phyloP scores from a whole-genome alignment of 2,797 vertebrate genomes.

The Alectoris magna region DNA sequence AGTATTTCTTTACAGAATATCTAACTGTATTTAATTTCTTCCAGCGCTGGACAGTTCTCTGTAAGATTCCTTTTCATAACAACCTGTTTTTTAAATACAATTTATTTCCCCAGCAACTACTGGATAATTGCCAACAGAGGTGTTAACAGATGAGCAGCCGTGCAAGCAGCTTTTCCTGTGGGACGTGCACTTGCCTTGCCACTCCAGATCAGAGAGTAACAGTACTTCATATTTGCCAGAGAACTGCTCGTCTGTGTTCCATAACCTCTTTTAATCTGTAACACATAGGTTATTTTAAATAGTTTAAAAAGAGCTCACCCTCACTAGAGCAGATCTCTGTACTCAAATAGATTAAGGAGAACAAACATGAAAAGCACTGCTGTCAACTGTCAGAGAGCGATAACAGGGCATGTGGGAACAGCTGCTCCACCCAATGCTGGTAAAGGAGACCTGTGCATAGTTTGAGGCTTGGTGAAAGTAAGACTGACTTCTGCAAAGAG shows the following conservation, averaged over 20 bases:
- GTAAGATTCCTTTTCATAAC: background rate
- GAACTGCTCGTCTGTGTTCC: background rate
- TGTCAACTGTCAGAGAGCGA: slow-evolving; percentile 19
- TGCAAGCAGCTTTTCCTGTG: background rate
- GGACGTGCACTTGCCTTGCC: slow-evolving; percentile 21
- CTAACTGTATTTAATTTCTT: background rate
- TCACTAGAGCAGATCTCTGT: slow-evolving; percentile 41
- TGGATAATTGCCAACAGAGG: slow-evolving; percentile 23
- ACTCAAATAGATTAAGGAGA: slow-evolving; percentile 23
- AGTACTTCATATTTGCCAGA: background rate
- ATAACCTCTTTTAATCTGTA: slow-evolving; percentile 20
- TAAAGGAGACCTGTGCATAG: background rate
- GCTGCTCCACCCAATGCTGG: background rate
- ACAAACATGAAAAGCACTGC: slow-evolving; percentile 36
- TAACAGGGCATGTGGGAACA: background rate
- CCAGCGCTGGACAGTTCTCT: background rate
- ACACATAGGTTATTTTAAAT: background rate
- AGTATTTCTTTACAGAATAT: background rate
- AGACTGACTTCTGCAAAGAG: background rate
- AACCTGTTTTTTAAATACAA: background rate
- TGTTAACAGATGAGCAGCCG: slow-evolving; percentile 11
- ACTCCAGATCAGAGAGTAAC: background rate
- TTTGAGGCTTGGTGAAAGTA: background rate
- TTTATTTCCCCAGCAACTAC: background rate
- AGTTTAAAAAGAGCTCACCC: slow-evolving; percentile 37